Base-by-base conservation (phyloP, 2,797 vertebrate genomes). In the Forpus xanthops region DNA sequence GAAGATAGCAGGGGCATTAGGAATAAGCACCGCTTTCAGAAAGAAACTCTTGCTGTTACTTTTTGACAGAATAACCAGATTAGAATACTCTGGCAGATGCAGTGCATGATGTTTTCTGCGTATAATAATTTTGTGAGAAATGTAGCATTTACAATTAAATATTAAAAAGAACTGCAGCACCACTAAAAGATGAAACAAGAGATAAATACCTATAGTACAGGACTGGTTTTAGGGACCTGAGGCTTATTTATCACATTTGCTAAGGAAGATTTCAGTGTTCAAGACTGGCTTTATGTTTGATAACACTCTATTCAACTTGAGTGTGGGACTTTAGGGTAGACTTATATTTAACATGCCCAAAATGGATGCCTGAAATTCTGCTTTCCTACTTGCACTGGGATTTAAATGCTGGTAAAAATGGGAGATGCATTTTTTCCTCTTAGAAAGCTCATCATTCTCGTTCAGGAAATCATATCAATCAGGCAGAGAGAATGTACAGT, bases 1-100 rank as follows among this genome's bases (percentile, higher is more conserved):
- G 84, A 93, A 92, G 74, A 77, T 56, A 75, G 75, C 67, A 89
- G 81, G 93, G 45, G 24, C 75, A 83, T 80, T 67, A 83, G 33
- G 16, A 92, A 61, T 37, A 75, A 87, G 56, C 27, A 27, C 45
- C 64, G 28, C 31, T 80, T 68, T 65, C 50, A 61, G 47, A 93
- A 78, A 82, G 27, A 86, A 91, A 68, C 39, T 70, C 49, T 84
- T 81, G 35, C 41, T 0, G 0, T 50, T 90, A 33, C 23, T 77
- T 90, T 76, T 85, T 87, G 58, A 75, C 53, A 74, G 52, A 82
- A 71, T 68, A 92, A n/a, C 44, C 68, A 77, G 60, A 74, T 52
- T 19, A 94, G 65, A 65, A 52, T 9, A 45, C 41, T 64, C 3
- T 76, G 74, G 67, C 37, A 74, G 81, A 67, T 53, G 14, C 25